Base-by-base conservation (phyloP, 2,113 vertebrate genomes). In the Onychorhynchus coronatus region DNA sequence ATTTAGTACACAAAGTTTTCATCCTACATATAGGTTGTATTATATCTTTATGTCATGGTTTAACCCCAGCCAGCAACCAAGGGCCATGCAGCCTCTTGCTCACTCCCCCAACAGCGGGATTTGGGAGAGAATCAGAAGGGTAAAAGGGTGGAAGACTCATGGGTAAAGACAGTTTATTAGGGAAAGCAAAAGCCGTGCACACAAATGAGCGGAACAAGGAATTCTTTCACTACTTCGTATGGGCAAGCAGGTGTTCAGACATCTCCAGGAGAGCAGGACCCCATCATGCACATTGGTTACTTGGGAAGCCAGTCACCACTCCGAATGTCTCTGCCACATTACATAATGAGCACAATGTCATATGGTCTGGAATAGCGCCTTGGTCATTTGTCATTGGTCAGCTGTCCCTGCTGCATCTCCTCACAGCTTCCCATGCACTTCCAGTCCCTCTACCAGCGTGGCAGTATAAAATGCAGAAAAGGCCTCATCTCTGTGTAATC, bases 71-170 rank as follows among this genome's bases (percentile, higher is more conserved):
- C 20, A 75, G 23, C 11, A 52, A 9, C n/a, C 46, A 46, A 82
- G 23, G 16, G 8, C 28, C 28, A n/a, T 2, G 2, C 28, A 46
- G 23, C 52, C 31, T 14, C 16, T 46, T 19, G 37, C 16, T 59
- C 23, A 50, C 23, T 61, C 6, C 39, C 8, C 24, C 39, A 61
- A 17, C 23, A n/a, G 7, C 11, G 21, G 39, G n/a, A 47, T 1
- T 0, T 0, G 24, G 33, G 37, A 50, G 23, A 59, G 20, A 18
- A n/a, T 68, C 16, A 14, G 20, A 13, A 68, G 39, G 11, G 6
- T 74, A 41, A 39, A 61, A 61, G 70, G 61, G 10, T 41, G n/a
- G 33, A 39, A 39, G 46, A 53, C 16, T 53, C 2, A 0, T 52
- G 37, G 7, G 3, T 46, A 39, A 82, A 82, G 37, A 21, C 39